Percentiles rank a stretch among this genome's conserved stretches.
Conservation (phyloP, 2,113 vertebrate species). For the Podilymbus podiceps region DNA sequence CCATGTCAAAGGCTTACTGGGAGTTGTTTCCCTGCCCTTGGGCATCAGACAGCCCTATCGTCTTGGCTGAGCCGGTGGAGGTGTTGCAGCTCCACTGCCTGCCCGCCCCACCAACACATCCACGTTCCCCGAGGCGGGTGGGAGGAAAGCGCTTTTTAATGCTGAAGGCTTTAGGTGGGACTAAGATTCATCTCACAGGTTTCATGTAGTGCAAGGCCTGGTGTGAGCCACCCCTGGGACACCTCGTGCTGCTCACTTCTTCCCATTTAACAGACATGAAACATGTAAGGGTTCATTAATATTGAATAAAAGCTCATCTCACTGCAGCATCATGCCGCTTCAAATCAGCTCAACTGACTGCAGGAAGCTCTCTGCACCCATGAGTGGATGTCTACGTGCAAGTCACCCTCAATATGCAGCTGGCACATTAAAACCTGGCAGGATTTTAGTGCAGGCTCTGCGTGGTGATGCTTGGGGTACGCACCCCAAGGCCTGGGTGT, state of each 20-base stretch:
- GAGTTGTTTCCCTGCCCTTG: background rate
- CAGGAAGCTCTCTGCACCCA: background rate
- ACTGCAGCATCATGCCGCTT: background rate
- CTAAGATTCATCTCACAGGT: background rate
- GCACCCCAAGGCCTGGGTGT: background rate
- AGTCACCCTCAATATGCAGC: background rate
- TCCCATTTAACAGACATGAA: background rate
- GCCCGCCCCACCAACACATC: background rate
- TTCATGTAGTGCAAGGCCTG: accelerated
- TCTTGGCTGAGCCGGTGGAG: background rate
- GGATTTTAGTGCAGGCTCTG: accelerated
- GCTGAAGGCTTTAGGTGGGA: background rate
- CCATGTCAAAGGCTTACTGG: background rate
- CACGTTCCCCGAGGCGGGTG: accelerated
- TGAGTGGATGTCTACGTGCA: background rate
- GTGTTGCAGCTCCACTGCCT: accelerated
- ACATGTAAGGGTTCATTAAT: background rate
- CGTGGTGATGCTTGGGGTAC: accelerated
- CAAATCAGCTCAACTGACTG: background rate
- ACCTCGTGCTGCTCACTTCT: background rate
- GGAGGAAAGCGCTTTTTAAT: background rate
- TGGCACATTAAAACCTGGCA: background rate
- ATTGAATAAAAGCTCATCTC: background rate
- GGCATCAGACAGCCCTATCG: accelerated
- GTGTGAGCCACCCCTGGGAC: background rate